Percentiles rank a stretch among this genome's conserved stretches.
These are phyloP conservation scores for Carlito syrichta DNA, from an alignment of 2,113 vertebrate species.

Conservation along the genomic window DNA sequence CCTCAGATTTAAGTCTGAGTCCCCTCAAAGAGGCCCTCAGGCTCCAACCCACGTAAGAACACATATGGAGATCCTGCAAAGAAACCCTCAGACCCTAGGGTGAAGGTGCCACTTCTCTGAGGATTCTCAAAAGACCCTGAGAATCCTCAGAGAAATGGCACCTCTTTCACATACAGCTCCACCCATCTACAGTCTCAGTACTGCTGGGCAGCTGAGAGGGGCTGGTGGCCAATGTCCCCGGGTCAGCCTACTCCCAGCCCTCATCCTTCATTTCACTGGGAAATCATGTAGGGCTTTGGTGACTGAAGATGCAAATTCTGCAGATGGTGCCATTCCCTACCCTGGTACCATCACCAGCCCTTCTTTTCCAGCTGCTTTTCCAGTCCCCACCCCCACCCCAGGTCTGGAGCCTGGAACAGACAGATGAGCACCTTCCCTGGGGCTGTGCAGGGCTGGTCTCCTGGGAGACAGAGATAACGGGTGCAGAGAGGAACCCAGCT, in stretches of 20 bases:
- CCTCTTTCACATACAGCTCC: neutral
- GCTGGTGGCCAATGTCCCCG: neutral
- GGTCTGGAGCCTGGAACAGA: neutral
- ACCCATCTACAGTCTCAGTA: neutral
- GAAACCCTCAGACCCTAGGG: neutral
- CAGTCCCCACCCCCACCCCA: neutral
- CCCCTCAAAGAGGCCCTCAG: neutral
- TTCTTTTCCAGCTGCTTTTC: neutral
- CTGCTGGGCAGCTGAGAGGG: neutral
- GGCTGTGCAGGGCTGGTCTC: constrained; percentile 66
- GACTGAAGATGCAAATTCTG: constrained; percentile 55
- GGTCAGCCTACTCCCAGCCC: neutral
- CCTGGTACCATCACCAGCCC: neutral
- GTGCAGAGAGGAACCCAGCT: neutral
- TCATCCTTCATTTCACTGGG: constrained; percentile 72
- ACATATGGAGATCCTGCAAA: neutral
- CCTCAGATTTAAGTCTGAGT: neutral
- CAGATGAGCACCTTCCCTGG: constrained; percentile 40
- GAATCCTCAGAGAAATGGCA: neutral
- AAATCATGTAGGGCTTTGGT: constrained; percentile 58
- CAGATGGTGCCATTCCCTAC: neutral
- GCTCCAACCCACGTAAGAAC: too few relatives aligned
- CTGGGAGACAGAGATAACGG: constrained; percentile 71
- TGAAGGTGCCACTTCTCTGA: too few relatives aligned
- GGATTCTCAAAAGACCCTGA: neutral